Evolutionary conservation across 2,888 invertebrate genomes (phyloP), one percentile per base, ranked within the genome.

Genomic region (Argyresthia goedartella): DNA sequence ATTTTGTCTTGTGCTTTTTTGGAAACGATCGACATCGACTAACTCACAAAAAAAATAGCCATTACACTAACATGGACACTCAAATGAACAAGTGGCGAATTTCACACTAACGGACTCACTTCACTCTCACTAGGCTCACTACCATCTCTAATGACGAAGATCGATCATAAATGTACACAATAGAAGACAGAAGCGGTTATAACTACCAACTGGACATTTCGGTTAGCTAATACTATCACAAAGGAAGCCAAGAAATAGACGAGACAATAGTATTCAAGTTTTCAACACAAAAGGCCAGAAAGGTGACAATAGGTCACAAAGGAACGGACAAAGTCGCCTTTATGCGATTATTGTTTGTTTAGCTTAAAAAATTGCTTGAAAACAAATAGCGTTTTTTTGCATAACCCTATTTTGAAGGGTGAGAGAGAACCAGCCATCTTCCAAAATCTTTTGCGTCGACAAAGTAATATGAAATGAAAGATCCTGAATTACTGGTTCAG

Each of bases 281-380:
- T 57, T 66, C 53, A 55, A 74, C 63, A 62, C 60, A 64, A 66
- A 60, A 67, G 67, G 65, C 58, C 62, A 79, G 68, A 81, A 82
- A 81, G 76, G 44, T 34, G 34, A 51, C 81, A 82, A 85, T 77
- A 64, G 71, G 55, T 13, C 58, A 54, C 72, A 77, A 76, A 76
- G 76, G 71, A 75, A 75, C 74, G 69, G 61, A 66, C 60, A 82
- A 77, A 76, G 74, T 73, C 63, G 65, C 66, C 62, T 69, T 69
- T 75, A 80, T 80, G 78, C 75, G 77, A 76, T 74, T 70, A 73
- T 80, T 86, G 84, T 86, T 84, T 86, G 84, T 79, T 79, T 82
- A 78, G 75, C 73, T 68, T 69, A 65, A 68, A 67, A 71, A 81
- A 78, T 76, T 82, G 82, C 77, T 50, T 68, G 74, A 80, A 80